Evolutionary conservation across 2,888 invertebrate genomes (phyloP).

Genomic region (Galeruca laticollis): DNA sequence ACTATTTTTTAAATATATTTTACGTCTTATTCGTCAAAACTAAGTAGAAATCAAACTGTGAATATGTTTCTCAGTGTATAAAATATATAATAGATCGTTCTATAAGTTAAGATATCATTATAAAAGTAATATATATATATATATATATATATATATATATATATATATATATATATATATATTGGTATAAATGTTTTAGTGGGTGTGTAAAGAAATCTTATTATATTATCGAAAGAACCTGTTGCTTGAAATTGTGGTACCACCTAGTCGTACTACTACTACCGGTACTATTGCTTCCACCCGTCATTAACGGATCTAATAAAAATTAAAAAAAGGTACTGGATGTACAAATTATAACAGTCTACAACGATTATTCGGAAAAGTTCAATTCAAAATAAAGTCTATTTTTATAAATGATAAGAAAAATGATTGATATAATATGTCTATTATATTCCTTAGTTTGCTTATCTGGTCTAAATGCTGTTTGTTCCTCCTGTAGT

Average conservation of each 20-base stretch:
- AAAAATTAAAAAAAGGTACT: neutral
- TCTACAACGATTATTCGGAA: too few relatives aligned
- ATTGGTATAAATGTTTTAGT: constrained; percentile 50
- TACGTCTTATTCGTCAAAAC: too few relatives aligned
- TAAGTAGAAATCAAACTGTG: neutral
- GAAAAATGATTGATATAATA: too few relatives aligned
- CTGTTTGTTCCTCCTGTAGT: too few relatives aligned
- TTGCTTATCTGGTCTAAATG: too few relatives aligned
- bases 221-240: constrained; percentile 58
- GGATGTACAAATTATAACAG: too few relatives aligned
- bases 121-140: too few relatives aligned
- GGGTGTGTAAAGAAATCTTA: constrained; percentile 57
- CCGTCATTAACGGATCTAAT: neutral
- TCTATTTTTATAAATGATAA: too few relatives aligned
- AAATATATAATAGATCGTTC: constrained; percentile 36
- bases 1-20: too few relatives aligned
- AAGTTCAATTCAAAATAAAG: too few relatives aligned
- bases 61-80: constrained; percentile 34
- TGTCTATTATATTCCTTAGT: too few relatives aligned
- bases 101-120: constrained; percentile 55
- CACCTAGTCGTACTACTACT: constrained; percentile 46
- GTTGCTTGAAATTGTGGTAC: constrained; percentile 56
- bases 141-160: too few relatives aligned
- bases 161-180: constrained; percentile 51
- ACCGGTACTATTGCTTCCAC: neutral